Base-by-base conservation (phyloP, 23 tunicate species). In the Trididemnum nubilum region DNA sequence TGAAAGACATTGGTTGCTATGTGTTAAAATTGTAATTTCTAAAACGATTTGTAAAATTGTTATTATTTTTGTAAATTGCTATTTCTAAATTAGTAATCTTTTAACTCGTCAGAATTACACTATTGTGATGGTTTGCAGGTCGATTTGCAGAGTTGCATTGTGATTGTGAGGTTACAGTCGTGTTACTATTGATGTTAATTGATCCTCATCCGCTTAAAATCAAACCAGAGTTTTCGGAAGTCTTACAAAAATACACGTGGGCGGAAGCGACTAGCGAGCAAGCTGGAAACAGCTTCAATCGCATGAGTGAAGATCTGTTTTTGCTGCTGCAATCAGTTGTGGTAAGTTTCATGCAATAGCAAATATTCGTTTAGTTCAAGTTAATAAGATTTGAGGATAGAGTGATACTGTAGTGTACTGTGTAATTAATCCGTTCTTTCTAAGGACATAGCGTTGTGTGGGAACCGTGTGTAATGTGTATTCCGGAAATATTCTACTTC, bases 281-380 rank as follows among this genome's bases (percentile, higher is more conserved):
- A 5, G 3, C 35, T 21, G 12, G 24, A 9, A 4, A 25, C 34
- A 7, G 31, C 5, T 21, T 4, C 28, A 77, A 77, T 36, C 67
- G 26, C 21, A 77, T 77, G 71, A 57, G 57, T 57, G 84, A 79
- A 54, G 85, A 86, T n/a, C 54, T 86, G 29, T 86, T 65, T 24
- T 22, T 70, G 12, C 70, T 57, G 33, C 52, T 86, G 70, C 90
- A 83, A 79, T 86, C 90, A 2, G 29, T 86, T 31, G 90, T 86
- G 51, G 87, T 83, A 26, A 72, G 58, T 12, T n/a, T 73, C 23
- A 18, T 15, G 67, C 22, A 21, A 3, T 3, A 61, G 18, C 3
- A 24, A 12, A 3, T 21, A 15, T 44, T 44, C 54, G 12, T 7
- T 44, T n/a, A 50, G 15, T 15, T 50, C 58, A 50, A 15, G 58